phyloP scores from a whole-genome alignment of 2,888 invertebrate genomes.

The Rhagium mordax region DNA sequence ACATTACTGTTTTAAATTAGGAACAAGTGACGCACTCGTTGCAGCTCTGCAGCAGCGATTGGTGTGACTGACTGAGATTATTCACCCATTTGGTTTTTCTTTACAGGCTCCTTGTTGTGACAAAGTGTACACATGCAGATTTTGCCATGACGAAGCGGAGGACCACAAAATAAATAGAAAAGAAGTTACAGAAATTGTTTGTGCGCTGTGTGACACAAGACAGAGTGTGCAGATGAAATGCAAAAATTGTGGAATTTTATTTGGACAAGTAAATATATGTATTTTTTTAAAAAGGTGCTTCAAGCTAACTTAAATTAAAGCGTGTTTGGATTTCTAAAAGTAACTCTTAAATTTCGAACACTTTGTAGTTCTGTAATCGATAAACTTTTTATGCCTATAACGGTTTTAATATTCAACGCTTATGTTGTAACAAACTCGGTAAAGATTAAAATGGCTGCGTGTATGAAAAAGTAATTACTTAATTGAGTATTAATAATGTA shows the following conservation, averaged over 20 bases:
- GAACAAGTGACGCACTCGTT: too few species aligned
- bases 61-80: too few species aligned
- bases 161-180: constrained; percentile 88
- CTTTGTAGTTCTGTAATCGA: not conserved
- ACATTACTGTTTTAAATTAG: too few species aligned
- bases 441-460: too few species aligned
- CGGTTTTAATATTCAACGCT: too few species aligned
- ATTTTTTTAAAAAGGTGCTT: constrained; percentile 22
- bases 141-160: constrained; percentile 92
- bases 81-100: constrained; percentile 15
- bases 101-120: constrained; percentile 91
- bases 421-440: too few species aligned
- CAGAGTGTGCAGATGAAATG: constrained; percentile 88
- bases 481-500: too few species aligned
- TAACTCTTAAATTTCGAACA: not conserved
- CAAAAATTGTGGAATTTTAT: constrained; percentile 82
- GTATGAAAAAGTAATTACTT: too few species aligned
- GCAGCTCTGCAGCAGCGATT: too few species aligned
- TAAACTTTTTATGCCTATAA: not conserved
- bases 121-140: constrained; percentile 89
- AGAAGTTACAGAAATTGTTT: constrained; percentile 86
- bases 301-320: not conserved
- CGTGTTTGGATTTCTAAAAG: not conserved
- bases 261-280: constrained; percentile 79
- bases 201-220: constrained; percentile 84